phyloP scores from a whole-genome alignment of 2,888 invertebrate species.

The Mythimna lalbum region DNA sequence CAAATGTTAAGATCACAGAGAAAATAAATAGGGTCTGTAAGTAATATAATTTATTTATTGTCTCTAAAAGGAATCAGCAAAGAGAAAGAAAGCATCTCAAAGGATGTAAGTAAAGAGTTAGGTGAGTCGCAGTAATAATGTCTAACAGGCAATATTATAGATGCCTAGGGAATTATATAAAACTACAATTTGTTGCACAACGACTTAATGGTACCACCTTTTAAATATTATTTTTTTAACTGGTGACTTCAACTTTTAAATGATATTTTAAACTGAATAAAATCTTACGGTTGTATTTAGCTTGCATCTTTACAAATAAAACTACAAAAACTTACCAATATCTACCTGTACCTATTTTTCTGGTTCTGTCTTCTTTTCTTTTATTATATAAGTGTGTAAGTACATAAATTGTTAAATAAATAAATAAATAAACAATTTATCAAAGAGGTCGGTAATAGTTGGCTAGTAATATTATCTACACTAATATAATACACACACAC shows the following conservation, averaged over 20 bases:
- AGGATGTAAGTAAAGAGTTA: conserved; percentile 39
- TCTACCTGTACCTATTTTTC: too few relatives aligned
- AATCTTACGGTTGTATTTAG: background rate
- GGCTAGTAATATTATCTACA: too few relatives aligned
- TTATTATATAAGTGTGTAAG: too few relatives aligned
- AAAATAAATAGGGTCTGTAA: conserved; percentile 13
- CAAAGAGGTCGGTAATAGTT: too few relatives aligned
- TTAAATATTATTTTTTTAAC: background rate
- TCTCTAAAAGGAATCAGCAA: conserved; percentile 37
- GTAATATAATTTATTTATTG: conserved; percentile 30
- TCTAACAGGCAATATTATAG: conserved; percentile 5
- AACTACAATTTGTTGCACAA: background rate
- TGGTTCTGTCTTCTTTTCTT: too few relatives aligned
- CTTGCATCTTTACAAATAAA: background rate
- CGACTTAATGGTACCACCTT: background rate
- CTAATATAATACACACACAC: too few relatives aligned
- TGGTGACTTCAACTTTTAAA: background rate
- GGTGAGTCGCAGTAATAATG: conserved; percentile 33
- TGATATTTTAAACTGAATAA: background rate
- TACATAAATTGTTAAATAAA: too few relatives aligned
- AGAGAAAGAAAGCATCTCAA: conserved; percentile 30
- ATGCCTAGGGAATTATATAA: conserved; percentile 9
- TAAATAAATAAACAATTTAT: too few relatives aligned
- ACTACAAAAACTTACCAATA: too few relatives aligned
- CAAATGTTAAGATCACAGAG: conserved; percentile 9